phyloP scores from a whole-genome alignment of 2,113 vertebrate genomes.

The Aptenodytes patagonicus region DNA sequence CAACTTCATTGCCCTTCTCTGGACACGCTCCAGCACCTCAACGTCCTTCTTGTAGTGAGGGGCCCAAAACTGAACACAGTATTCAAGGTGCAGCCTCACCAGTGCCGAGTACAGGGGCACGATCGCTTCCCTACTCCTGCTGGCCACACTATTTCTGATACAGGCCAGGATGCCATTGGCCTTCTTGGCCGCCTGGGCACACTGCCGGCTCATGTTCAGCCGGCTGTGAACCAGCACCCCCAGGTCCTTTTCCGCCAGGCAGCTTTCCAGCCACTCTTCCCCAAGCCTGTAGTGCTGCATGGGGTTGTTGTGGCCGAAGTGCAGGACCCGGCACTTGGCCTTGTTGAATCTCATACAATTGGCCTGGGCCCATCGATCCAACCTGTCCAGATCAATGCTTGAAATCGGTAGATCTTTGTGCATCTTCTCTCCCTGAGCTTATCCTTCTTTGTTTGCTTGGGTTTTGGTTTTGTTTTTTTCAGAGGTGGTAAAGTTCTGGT shows the following conservation, averaged over 20 bases:
- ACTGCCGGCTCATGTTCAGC: not conserved
- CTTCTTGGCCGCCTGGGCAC: not conserved
- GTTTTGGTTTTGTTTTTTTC: not conserved
- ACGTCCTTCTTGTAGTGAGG: not conserved
- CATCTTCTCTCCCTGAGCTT: not conserved
- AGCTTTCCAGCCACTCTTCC: not conserved
- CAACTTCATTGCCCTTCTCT: too few relatives aligned
- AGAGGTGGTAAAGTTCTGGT: not conserved
- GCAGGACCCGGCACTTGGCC: fast-evolving
- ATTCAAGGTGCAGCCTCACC: fast-evolving
- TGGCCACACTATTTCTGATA: not conserved
- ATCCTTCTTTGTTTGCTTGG: not conserved
- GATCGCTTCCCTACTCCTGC: fast-evolving
- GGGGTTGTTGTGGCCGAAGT: not conserved
- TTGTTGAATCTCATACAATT: not conserved
- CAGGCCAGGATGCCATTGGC: not conserved
- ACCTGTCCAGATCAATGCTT: not conserved
- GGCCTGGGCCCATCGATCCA: fast-evolving
- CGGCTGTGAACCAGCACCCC: fast-evolving
- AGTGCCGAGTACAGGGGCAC: fast-evolving
- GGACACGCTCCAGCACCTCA: too few relatives aligned
- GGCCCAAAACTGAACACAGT: too few relatives aligned
- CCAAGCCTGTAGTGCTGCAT: fast-evolving
- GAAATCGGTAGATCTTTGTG: not conserved
- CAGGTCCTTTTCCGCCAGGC: not conserved